phyloP scores from a whole-genome alignment of 2,888 invertebrate species.

The Spilosoma lubricipeda region DNA sequence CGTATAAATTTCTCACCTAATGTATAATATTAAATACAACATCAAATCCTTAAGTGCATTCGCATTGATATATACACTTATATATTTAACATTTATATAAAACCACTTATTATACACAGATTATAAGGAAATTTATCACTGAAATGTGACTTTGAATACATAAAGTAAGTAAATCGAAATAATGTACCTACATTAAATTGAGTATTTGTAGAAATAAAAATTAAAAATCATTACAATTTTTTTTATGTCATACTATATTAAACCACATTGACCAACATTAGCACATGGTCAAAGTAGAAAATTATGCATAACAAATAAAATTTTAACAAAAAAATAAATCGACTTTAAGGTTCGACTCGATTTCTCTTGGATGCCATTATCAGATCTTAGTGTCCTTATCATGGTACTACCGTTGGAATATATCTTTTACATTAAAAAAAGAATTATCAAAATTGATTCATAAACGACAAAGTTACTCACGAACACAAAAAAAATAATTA shows the following conservation, averaged over 20 bases:
- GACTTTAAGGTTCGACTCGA: no score
- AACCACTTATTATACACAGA: background rate
- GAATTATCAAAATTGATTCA: no score
- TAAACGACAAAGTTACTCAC: no score
- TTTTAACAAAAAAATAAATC: no score
- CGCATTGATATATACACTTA: slow-evolving; percentile 57
- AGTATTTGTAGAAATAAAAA: background rate
- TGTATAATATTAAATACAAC: slow-evolving; percentile 59
- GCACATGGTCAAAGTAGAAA: background rate
- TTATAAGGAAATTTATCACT: background rate
- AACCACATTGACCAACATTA: background rate
- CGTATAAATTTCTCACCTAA: slow-evolving; percentile 42
- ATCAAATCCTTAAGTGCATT: slow-evolving; percentile 79
- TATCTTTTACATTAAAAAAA: no score
- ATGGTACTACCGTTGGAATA: no score
- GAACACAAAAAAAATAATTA: no score
- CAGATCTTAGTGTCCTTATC: no score
- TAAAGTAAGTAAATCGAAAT: background rate
- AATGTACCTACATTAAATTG: background rate
- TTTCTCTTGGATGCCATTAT: no score
- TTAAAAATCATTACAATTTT: background rate
- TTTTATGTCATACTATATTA: background rate
- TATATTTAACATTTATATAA: slow-evolving; percentile 32
- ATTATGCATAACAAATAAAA: slow-evolving; percentile 1
- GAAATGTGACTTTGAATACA: background rate